phyloP scores from a whole-genome alignment of 92 coral and sea anemone genomes.

The Heliopora coerulea region DNA sequence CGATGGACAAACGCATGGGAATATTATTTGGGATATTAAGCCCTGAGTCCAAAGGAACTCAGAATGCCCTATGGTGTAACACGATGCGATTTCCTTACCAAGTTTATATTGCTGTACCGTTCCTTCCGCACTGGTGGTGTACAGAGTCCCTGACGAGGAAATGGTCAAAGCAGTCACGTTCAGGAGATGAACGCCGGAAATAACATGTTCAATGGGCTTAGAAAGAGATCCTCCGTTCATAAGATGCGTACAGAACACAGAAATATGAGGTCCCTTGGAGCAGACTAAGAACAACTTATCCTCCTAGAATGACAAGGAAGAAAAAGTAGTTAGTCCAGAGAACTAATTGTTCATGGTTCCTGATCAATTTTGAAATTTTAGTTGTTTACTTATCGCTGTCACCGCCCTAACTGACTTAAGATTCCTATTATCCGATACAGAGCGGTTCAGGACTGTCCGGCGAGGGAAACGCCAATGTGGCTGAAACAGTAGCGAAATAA shows the following conservation, averaged over 20 bases:
- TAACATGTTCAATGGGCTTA: slow-evolving; percentile 44
- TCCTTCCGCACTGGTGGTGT: slow-evolving; percentile 55
- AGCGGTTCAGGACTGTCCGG: too few species aligned
- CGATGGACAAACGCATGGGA: too few species aligned
- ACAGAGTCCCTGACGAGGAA: slow-evolving; percentile 48
- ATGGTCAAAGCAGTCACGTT: slow-evolving; percentile 58
- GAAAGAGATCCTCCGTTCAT: slow-evolving; percentile 27
- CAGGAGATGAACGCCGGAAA: slow-evolving; percentile 56
- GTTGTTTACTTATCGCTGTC: too few species aligned
- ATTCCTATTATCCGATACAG: too few species aligned
- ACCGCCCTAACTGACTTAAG: too few species aligned
- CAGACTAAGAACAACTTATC: slow-evolving; percentile 37
- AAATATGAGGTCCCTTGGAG: slow-evolving; percentile 53
- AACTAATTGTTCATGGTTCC: too few species aligned
- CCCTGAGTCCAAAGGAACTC: too few species aligned
- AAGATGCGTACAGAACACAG: slow-evolving; percentile 39
- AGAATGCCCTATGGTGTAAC: not conserved
- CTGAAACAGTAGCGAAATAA: too few species aligned
- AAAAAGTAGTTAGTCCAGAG: slow-evolving; percentile 21
- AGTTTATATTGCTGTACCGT: slow-evolving; percentile 55
- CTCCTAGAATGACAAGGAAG: not conserved
- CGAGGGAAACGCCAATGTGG: too few species aligned
- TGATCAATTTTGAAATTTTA: too few species aligned
- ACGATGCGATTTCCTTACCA: slow-evolving; percentile 29
- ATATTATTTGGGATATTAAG: too few species aligned